phyloP scores from a whole-genome alignment of 2,113 vertebrate species.

The Saccopteryx bilineata region DNA sequence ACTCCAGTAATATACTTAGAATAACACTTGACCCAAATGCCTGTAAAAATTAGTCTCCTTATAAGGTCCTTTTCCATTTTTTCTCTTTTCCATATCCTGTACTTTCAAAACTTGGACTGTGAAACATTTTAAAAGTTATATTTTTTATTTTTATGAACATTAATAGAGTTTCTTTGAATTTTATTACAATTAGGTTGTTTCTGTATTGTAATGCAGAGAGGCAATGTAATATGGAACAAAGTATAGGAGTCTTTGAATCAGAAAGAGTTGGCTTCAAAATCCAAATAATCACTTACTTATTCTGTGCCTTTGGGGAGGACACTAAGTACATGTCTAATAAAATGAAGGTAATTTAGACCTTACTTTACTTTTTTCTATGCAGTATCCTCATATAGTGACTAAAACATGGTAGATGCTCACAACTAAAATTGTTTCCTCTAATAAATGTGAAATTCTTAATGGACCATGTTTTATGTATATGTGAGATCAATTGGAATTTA shows the following conservation, averaged over 20 bases:
- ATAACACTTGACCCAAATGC: background rate
- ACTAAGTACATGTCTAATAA: background rate
- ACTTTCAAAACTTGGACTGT: background rate
- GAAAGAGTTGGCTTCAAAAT: background rate
- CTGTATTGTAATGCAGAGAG: background rate
- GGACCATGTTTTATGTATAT: background rate
- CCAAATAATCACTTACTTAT: background rate
- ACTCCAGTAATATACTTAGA: background rate
- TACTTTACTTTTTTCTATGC: background rate
- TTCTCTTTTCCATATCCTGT: background rate
- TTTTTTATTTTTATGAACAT: background rate
- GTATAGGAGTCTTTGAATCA: background rate
- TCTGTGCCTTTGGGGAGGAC: background rate
- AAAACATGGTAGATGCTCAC: background rate
- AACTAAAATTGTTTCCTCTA: background rate
- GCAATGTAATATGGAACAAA: background rate
- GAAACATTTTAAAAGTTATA: background rate
- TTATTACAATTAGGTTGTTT: background rate
- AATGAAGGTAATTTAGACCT: background rate
- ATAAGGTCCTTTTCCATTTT: background rate
- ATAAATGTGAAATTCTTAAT: background rate
- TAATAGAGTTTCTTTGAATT: background rate
- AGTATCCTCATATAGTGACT: background rate
- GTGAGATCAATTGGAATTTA: background rate
- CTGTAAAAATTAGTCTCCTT: background rate